Evolutionary conservation across 2,888 invertebrate species (phyloP).

Genomic region (Limnephilus rhombicus): DNA sequence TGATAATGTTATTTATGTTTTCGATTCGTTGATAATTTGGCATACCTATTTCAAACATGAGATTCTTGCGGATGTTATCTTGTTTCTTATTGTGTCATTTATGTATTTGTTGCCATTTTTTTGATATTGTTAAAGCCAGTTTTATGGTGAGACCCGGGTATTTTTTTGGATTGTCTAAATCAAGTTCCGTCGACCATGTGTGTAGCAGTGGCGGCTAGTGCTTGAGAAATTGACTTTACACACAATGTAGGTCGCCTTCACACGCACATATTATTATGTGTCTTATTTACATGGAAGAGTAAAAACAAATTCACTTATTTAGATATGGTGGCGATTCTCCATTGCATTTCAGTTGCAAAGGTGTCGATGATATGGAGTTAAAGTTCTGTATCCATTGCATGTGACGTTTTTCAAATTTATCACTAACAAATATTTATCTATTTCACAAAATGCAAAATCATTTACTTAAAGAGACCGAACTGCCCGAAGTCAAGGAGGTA

Average conservation of each 20-base stretch:
- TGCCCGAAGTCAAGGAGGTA: too few species aligned
- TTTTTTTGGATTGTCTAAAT: not conserved
- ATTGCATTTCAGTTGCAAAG: not conserved
- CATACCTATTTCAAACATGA: not conserved
- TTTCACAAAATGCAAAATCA: too few species aligned
- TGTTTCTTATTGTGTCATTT: not conserved
- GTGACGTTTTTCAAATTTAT: too few species aligned
- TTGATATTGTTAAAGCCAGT: not conserved
- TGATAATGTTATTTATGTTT: too few species aligned
- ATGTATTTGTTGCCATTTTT: not conserved
- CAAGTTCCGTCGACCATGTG: not conserved
- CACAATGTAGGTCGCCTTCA: not conserved
- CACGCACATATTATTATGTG: too few species aligned
- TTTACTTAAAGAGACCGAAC: too few species aligned
- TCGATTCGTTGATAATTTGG: not conserved
- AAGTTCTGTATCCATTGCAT: not conserved
- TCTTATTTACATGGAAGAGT: not conserved
- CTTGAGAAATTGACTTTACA: not conserved
- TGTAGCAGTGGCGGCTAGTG: not conserved
- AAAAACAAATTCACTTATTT: not conserved
- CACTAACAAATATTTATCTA: too few species aligned
- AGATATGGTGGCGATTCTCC: not conserved
- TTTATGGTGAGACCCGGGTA: not conserved
- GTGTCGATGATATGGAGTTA: not conserved
- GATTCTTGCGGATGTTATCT: not conserved